These are phyloP conservation scores for Myiotriccus ornatus DNA, from an alignment of 2,797 vertebrate species.

Conservation along the genomic window DNA sequence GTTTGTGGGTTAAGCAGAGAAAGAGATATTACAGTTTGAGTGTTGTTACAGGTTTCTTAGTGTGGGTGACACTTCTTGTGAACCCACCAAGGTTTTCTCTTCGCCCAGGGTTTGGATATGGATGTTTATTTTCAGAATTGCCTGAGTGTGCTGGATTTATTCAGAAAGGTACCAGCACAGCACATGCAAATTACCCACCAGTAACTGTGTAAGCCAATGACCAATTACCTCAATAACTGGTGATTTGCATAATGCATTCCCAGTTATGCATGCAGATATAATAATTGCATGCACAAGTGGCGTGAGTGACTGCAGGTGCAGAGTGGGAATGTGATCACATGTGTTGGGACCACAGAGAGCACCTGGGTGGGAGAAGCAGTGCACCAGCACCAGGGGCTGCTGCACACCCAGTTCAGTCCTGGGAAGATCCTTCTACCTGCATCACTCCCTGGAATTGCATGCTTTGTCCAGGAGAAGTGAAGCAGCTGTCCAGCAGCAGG, in stretches of 20 bases:
- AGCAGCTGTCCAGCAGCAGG: not conserved
- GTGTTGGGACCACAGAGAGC: not conserved
- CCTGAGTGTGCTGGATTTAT: not conserved
- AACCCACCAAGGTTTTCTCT: not conserved
- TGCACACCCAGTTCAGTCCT: not conserved
- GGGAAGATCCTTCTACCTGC: not conserved
- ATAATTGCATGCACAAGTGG: not conserved
- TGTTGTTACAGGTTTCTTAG: not conserved
- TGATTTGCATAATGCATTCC: conserved; percentile 26
- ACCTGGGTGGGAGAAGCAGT: not conserved
- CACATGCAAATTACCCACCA: not conserved
- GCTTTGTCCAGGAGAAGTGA: not conserved
- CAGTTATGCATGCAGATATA: not conserved
- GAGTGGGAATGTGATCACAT: not conserved
- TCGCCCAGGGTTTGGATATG: not conserved
- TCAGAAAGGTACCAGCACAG: not conserved
- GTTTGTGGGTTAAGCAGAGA: not conserved
- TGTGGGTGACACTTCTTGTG: not conserved
- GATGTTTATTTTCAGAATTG: not conserved
- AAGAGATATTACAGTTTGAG: fast-evolving
- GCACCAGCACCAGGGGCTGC: not conserved
- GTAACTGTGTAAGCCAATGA: not conserved
- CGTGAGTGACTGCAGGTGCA: conserved; percentile 17
- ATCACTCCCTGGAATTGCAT: fast-evolving
- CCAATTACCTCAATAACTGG: not conserved